These are phyloP conservation scores for Elaeidobius kamerunicus DNA, from an alignment of 2,888 invertebrate genomes.

Conservation along the genomic window DNA sequence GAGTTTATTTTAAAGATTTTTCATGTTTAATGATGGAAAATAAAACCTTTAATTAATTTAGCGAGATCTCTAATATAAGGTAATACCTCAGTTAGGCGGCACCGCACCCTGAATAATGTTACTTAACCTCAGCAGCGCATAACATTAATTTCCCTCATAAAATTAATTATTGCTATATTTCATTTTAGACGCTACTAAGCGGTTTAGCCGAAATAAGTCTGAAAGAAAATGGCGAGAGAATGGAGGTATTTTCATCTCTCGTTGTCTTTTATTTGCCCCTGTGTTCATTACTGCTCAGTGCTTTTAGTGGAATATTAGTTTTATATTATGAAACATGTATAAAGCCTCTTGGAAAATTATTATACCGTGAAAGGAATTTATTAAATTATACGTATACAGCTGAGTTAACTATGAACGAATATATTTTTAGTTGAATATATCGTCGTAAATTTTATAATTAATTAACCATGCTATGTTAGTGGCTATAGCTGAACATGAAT, in stretches of 20 bases:
- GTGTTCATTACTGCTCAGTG: not conserved
- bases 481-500: too few species aligned
- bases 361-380: too few species aligned
- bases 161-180: constrained; percentile 23
- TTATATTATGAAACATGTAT: too few species aligned
- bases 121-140: constrained; percentile 15
- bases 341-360: too few species aligned
- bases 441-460: too few species aligned
- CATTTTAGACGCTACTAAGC: constrained; percentile 12
- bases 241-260: constrained; percentile 17
- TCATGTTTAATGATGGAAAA: too few species aligned
- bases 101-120: constrained; percentile 6
- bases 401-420: too few species aligned
- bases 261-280: constrained; percentile 13
- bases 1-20: too few species aligned
- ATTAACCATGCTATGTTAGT: too few species aligned
- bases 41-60: constrained; percentile 4
- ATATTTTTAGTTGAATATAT: too few species aligned
- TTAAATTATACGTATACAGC: too few species aligned
- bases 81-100: too few species aligned
- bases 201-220: constrained; percentile 13
- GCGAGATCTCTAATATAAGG: constrained; percentile 3
- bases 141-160: constrained; percentile 17
- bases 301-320: not conserved
- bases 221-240: constrained; percentile 19